Evolutionary conservation across 2,797 vertebrate genomes (phyloP).

Genomic region (Molossus alvarezi): DNA sequence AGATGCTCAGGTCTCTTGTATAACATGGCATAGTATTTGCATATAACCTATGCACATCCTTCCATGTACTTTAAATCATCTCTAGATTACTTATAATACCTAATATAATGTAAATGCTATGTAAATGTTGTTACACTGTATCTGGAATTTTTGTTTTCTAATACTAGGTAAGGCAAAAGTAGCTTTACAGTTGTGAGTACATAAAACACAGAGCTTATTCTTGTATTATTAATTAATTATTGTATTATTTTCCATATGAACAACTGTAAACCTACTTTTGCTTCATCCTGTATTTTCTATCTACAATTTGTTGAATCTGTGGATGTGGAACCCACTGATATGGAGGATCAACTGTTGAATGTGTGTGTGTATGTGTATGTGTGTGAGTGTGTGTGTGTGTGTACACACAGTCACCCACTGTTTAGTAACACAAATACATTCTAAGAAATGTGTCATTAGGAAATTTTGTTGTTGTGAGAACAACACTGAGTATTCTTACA

Average conservation of each 20-base stretch:
- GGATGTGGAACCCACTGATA: not conserved
- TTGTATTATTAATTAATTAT: not conserved
- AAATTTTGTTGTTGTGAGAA: not conserved
- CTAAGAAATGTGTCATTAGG: not conserved
- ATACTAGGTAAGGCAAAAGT: not conserved
- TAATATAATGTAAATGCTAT: not conserved
- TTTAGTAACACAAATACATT: not conserved
- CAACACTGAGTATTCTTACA: not conserved
- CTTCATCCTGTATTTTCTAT: not conserved
- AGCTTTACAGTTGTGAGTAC: not conserved
- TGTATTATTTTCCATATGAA: not conserved
- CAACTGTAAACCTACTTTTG: not conserved
- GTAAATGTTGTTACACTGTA: not conserved
- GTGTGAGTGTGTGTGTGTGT: not conserved
- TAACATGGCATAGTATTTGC: not conserved
- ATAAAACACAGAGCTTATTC: not conserved
- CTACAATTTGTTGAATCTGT: not conserved
- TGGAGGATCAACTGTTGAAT: not conserved
- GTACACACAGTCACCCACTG: not conserved
- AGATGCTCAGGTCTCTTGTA: not conserved
- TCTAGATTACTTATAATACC: not conserved
- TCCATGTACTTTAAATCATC: not conserved
- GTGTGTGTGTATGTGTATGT: not conserved
- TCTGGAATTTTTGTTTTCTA: not conserved
- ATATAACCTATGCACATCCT: not conserved